These are phyloP conservation scores for Brachionus calyciflorus DNA, from an alignment of 1,140 invertebrate species.

Conservation along the genomic window DNA sequence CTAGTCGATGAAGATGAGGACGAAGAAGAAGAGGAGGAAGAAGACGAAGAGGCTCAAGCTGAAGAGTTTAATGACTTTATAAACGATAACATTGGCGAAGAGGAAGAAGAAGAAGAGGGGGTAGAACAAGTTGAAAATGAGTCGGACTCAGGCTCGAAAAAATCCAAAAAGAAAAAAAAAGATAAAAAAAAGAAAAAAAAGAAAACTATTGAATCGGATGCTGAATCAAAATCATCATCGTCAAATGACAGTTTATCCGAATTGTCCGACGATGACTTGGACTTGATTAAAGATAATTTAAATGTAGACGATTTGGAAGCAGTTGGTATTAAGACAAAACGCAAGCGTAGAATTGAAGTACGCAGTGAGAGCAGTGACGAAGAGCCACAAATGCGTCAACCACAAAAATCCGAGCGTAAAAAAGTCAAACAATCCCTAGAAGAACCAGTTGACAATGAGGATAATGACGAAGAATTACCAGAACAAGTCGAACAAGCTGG, in stretches of 20 bases:
- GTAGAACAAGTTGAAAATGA: neutral
- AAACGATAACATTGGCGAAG: neutral
- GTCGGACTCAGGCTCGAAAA: neutral
- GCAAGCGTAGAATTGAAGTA: neutral
- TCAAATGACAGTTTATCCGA: neutral
- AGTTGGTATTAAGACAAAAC: constrained; percentile 27
- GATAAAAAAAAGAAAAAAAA: constrained; percentile 31
- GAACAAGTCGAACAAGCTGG: neutral
- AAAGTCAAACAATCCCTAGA: neutral
- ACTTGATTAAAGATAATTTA: constrained; percentile 39
- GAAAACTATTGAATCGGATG: neutral
- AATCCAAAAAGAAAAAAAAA: constrained; percentile 33
- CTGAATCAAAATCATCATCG: constrained; percentile 7
- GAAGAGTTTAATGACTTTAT: constrained; percentile 43
- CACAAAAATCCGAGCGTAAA: neutral
- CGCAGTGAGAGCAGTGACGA: constrained; percentile 22
- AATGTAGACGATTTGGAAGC: constrained; percentile 30
- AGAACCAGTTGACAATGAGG: neutral
- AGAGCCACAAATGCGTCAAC: neutral
- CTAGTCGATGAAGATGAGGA: constrained; percentile 1
- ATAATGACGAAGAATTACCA: neutral
- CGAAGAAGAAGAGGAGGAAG: constrained; percentile 15
- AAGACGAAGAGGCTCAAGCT: neutral
- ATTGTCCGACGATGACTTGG: constrained; percentile 45
- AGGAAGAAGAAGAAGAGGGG: neutral